Conservation (phyloP, 2,888 invertebrate species). For the Metellina segmentata region DNA sequence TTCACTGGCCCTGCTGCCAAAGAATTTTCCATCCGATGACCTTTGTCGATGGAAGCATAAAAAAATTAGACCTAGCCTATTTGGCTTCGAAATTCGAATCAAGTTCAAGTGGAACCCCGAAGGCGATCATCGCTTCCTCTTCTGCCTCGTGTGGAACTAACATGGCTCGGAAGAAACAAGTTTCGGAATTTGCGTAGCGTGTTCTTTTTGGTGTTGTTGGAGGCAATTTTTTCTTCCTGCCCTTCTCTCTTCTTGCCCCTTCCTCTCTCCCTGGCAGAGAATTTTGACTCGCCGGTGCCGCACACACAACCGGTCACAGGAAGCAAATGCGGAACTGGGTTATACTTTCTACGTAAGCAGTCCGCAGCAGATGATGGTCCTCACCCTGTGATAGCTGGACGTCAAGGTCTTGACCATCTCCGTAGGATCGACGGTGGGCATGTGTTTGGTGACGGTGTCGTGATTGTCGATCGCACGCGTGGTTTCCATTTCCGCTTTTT, state of each 20-base stretch:
- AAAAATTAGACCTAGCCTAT: background rate
- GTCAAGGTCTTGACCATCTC: background rate
- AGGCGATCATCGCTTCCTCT: slow-evolving; percentile 30
- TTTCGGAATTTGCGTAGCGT: slow-evolving; percentile 24
- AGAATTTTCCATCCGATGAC: background rate
- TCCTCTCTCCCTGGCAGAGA: background rate
- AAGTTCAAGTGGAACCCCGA: slow-evolving; percentile 65
- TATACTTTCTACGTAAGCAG: slow-evolving; percentile 31
- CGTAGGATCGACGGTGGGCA: background rate
- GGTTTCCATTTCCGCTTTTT: background rate
- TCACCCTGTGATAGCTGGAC: background rate
- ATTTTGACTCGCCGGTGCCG: slow-evolving; percentile 8
- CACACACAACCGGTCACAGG: slow-evolving; percentile 54
- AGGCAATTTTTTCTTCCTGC: slow-evolving; percentile 5
- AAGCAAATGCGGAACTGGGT: slow-evolving; percentile 54
- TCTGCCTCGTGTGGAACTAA: background rate
- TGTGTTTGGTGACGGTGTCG: background rate
- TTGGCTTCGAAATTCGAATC: slow-evolving; percentile 29
- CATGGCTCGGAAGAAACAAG: slow-evolving; percentile 28
- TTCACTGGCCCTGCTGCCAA: background rate
- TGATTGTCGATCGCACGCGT: background rate
- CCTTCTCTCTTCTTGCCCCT: background rate
- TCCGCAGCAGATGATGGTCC: background rate
- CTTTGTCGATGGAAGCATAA: background rate
- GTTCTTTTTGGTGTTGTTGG: background rate